phyloP scores from a whole-genome alignment of 2,113 vertebrate genomes.

The Ameiurus melas region DNA sequence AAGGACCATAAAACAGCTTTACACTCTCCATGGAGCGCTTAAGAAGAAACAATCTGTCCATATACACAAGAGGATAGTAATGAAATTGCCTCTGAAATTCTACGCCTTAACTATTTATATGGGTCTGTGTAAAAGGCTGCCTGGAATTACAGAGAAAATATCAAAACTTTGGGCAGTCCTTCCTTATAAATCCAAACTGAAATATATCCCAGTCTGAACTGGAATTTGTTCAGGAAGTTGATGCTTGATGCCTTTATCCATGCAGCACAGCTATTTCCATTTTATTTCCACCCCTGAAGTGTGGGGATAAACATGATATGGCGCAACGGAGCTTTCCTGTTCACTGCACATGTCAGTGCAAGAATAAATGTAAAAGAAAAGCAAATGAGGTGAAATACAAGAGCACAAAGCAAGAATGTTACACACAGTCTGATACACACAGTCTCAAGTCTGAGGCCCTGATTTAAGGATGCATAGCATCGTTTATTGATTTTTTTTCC shows the following conservation, averaged over 20 bases:
- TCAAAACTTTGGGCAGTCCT: constrained; percentile 21
- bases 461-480: constrained; percentile 42
- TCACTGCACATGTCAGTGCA: constrained; percentile 18
- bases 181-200: constrained; percentile 42
- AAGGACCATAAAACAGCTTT: constrained; percentile 21
- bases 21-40: background rate
- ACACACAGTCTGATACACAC: constrained; percentile 7
- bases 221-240: constrained; percentile 30
- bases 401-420: background rate
- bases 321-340: background rate
- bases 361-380: constrained; percentile 22
- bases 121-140: constrained; percentile 24
- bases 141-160: constrained; percentile 36
- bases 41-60: constrained; percentile 27
- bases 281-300: background rate
- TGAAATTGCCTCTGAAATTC: constrained; percentile 44
- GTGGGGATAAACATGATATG: constrained; percentile 31
- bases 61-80: constrained; percentile 34
- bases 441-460: constrained; percentile 19
- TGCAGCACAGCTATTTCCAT: constrained; percentile 26
- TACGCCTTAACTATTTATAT: constrained; percentile 36
- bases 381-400: constrained; percentile 33
- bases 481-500: constrained; percentile 44
- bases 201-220: constrained; percentile 28
- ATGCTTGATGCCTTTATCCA: constrained; percentile 39